Base-by-base conservation (phyloP, 2,113 vertebrate genomes). In the Pardalotus punctatus region DNA sequence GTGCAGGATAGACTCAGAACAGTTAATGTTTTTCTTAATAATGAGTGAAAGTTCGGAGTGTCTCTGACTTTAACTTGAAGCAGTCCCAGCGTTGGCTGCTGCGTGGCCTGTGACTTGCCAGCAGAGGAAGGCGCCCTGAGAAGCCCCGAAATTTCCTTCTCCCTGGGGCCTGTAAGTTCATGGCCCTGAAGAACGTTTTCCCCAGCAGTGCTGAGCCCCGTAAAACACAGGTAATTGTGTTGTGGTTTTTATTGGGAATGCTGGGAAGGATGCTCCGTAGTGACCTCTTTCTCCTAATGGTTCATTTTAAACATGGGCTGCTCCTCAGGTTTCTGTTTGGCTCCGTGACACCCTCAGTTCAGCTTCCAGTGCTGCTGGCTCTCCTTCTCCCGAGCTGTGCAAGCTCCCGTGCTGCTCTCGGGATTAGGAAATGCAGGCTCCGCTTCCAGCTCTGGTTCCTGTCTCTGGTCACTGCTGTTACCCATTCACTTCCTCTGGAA, bases 171-270 rank as follows among this genome's bases (percentile, higher is more conserved):
- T 5, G 1, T 45, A 47, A 54, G 31, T 43, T 88, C 83, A 64
- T 0, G 0, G 25, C 64, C 33, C n/a, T 64, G 47, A 81, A 76
- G 62, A 61, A 33, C 3, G 0, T 58, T 51, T 51, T 66, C 12
- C 71, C 56, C 60, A 77, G 66, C 45, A 56, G 8, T 13, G 66
- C n/a, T 3, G 38, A 80, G 16, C 42, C 40, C 24, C 11, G 51
- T 53, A 15, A 45, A 38, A 58, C 43, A 33, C 40, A 58, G 90
- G 64, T 65, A 51, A 23, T 19, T 82, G 29, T 86, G 57, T 10
- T 60, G 9, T 24, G 53, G 16, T 86, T 88, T 66, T 19, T 48
- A 5, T 1, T 54, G 54, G 65, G 78, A 65, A 31, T 45, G 42
- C 50, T 43, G 21, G 42, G 42, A 58, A 66, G 54, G 64, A 15